phyloP scores from a whole-genome alignment of 2,888 invertebrate species.

The Stenodema calcarata region DNA sequence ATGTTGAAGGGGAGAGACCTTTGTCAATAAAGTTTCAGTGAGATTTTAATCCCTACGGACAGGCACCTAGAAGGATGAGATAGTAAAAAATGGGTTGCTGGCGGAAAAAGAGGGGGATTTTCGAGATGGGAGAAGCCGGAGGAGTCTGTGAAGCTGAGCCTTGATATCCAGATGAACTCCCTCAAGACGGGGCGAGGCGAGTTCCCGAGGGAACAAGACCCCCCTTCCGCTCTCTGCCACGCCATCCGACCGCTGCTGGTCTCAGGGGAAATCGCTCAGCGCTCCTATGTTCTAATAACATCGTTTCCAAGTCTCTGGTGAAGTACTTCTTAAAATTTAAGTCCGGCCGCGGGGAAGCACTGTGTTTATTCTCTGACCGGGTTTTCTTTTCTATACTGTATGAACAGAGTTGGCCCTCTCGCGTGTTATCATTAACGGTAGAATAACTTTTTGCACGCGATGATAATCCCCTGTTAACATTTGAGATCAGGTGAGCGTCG shows the following conservation, averaged over 20 bases:
- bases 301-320: constrained; percentile 24
- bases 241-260: background rate
- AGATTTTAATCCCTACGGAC: background rate
- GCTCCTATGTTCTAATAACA: constrained; percentile 24
- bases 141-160: constrained; percentile 15
- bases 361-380: constrained; percentile 11
- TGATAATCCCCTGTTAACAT: no score
- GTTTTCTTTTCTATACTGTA: background rate
- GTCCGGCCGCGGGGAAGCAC: background rate
- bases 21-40: constrained; percentile 6
- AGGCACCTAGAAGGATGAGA: constrained; percentile 1
- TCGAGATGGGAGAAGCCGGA: background rate
- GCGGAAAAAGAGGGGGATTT: background rate
- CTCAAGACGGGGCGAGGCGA: background rate
- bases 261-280: constrained; percentile 17
- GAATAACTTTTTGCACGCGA: no score
- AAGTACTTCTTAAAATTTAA: constrained; percentile 24
- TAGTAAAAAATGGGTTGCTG: constrained; percentile 3
- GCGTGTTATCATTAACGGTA: no score
- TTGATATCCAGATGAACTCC: constrained; percentile 24
- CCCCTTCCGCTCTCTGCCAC: background rate
- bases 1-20: background rate
- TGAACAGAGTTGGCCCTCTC: background rate
- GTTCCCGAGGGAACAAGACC: background rate
- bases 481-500: no score